Base-by-base conservation (phyloP, 2,113 vertebrate species). In the Tretioscincus oriximinensis region DNA sequence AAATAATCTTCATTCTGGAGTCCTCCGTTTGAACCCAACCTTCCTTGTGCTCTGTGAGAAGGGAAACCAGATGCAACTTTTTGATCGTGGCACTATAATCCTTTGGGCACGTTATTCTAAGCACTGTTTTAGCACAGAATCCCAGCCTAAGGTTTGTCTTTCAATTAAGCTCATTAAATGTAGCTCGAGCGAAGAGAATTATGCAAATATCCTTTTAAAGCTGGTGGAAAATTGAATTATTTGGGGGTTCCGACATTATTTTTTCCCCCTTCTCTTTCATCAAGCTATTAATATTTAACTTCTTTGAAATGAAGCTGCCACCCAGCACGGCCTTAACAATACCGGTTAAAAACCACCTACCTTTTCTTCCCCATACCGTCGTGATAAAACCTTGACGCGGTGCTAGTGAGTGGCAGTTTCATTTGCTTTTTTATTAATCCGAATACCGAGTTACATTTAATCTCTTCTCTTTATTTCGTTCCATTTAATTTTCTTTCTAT, bases 221-320 rank as follows among this genome's bases (percentile, higher is more conserved):
- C 83, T 91, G 90, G 81, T 71, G 77, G 78, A 84, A 88, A 93
- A 84, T 78, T 88, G 86, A 92, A 87, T 90, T 94, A 94, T 94
- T 92, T 95, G 47, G 54, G 94, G 92, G 2, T 91, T 92, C 86
- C 82, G 79, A 1, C 84, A 87, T 94, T 88, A 91, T 89, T 94
- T 95, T n/a, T 93, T 93, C 94, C 92, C 84, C 71, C 65, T 69
- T 67, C 75, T 86, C 87, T 92, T 96, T 93, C 90, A 89, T 94
- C 87, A 87, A 60, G 82, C 93, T 92, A 94, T 95, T 95, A 94
- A 93, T 95, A 94, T 92, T 95, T 95, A 94, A 93, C 85, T 84
- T 86, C 45, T 78, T 87, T 90, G 94, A 88, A 92, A 94, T 95
- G 94, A 95, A 92, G 86, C 91, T 91, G 92, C 90, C 92, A 92